A percentile compares a stretch with the other conserved stretches of the same genome.
These are phyloP conservation scores for Lumbricus terrestris DNA, from an alignment of 2,888 invertebrate species.

Conservation along the genomic window DNA sequence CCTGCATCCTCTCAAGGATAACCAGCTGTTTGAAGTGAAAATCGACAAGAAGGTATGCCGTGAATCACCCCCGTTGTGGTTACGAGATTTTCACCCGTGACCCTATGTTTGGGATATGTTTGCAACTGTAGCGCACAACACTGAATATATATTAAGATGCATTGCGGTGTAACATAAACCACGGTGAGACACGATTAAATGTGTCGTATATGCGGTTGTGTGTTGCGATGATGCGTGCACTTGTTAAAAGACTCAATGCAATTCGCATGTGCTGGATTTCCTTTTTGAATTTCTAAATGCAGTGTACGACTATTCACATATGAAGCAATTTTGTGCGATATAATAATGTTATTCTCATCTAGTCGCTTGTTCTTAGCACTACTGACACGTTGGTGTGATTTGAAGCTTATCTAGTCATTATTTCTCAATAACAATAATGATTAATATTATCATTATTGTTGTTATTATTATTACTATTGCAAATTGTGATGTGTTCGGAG, in stretches of 20 bases:
- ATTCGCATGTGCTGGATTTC: not conserved
- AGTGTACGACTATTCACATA: not conserved
- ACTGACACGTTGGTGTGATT: not conserved
- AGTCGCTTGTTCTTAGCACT: too few relatives aligned
- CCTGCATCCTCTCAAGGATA: slow-evolving; percentile 51
- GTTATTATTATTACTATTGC: too few relatives aligned
- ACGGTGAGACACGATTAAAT: not conserved
- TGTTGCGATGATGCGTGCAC: not conserved
- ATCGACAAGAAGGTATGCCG: slow-evolving; percentile 70
- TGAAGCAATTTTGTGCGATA: not conserved
- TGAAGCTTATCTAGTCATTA: not conserved
- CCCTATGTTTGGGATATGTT: not conserved
- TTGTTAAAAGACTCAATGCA: not conserved
- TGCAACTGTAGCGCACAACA: not conserved
- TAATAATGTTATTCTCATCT: not conserved
- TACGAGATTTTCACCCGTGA: not conserved
- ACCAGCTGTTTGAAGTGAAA: slow-evolving; percentile 65
- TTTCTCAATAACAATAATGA: not conserved
- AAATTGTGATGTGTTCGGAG: too few relatives aligned
- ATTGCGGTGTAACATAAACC: not conserved
- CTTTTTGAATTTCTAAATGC: not conserved
- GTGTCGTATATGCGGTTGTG: not conserved
- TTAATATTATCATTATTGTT: not conserved
- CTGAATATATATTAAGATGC: not conserved
- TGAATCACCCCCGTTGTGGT: not conserved